Evolutionary conservation across 2,797 vertebrate genomes (phyloP), one percentile per base, ranked within the genome.

Genomic region (Melanotaenia parkinsoni): DNA sequence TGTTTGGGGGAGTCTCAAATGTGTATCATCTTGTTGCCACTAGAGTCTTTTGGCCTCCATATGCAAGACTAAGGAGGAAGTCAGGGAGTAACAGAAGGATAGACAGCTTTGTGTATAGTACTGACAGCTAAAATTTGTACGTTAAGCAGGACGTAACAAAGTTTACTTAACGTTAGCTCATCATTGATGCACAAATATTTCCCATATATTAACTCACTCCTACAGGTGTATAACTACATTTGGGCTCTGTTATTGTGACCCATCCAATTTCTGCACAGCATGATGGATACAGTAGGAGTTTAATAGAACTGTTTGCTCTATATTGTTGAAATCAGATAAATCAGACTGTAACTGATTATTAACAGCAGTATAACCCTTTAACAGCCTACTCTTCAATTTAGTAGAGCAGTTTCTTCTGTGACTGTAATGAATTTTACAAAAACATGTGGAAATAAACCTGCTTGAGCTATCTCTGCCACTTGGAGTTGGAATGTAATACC

Each of bases 1-100:
- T 70, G 73, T 26, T 59, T 69, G 50, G 58, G 70, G 28, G 71
- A 64, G 78, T 82, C 61, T 67, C 0, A 24, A 79, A 70, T 78
- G 72, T 79, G 75, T 58, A 51, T 80, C 58, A 67, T 50, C 68
- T 28, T 57, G 62, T 58, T 74, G 68, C 83, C 72, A 75, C 40
- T 54, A 68, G 77, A 85, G 83, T 78, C 67, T 74, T 76, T 65
- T 56, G 69, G 73, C 70, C 66, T 47, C 71, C 68, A 90, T 89
- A 72, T 82, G 87, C 77, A 84, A 91, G 83, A 28, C 53, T 13
- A 10, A 51, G 13, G 53, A 26, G 24, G 51, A 26, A 5, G 10
- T 28, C 26, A 20, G 7, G 6, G 43, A 24, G n/a, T 12, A 24
- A 24, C 22, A 24, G 11, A 24, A 51, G 26, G 26, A 28, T 7